These are phyloP conservation scores for Ectropis crepuscularia DNA, from an alignment of 2,888 invertebrate genomes.

Conservation along the genomic window DNA sequence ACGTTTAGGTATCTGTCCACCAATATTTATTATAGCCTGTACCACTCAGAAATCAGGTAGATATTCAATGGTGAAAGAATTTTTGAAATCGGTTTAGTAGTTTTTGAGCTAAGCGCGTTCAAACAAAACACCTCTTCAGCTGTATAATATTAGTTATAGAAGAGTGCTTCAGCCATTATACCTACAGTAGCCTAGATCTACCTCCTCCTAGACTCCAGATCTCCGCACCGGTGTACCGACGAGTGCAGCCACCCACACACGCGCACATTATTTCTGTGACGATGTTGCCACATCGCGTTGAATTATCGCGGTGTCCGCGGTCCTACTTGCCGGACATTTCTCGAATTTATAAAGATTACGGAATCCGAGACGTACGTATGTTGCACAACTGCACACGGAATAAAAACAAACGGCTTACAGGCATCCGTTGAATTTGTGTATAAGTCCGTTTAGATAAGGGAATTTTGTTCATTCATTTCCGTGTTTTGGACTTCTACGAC, in stretches of 20 bases:
- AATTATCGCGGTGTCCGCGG: conserved; percentile 59
- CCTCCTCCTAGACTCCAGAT: conserved; percentile 29
- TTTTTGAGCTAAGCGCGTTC: too few species aligned
- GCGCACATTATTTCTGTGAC: conserved; percentile 68
- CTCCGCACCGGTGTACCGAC: conserved; percentile 37
- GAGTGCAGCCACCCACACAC: conserved; percentile 75
- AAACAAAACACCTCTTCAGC: too few species aligned
- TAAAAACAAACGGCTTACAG: conserved; percentile 7
- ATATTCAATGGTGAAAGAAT: too few species aligned
- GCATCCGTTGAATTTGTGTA: neutral
- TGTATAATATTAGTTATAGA: conserved; percentile 5
- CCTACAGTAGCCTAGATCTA: conserved; percentile 13
- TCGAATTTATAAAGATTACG: conserved; percentile 60
- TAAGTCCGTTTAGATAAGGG: neutral
- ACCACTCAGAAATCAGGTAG: too few species aligned
- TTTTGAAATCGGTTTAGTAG: too few species aligned
- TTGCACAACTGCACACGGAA: conserved; percentile 33
- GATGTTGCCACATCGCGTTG: conserved; percentile 68
- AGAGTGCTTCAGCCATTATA: neutral
- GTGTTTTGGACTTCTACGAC: too few species aligned
- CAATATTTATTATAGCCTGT: too few species aligned
- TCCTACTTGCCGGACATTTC: conserved; percentile 46
- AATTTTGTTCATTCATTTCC: neutral
- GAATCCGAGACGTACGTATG: conserved; percentile 31
- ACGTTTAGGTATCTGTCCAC: too few species aligned